A percentile compares a stretch with the other conserved stretches of the same genome.
phyloP scores from a whole-genome alignment of 2,797 vertebrate species.

The Dipus sagitta region DNA sequence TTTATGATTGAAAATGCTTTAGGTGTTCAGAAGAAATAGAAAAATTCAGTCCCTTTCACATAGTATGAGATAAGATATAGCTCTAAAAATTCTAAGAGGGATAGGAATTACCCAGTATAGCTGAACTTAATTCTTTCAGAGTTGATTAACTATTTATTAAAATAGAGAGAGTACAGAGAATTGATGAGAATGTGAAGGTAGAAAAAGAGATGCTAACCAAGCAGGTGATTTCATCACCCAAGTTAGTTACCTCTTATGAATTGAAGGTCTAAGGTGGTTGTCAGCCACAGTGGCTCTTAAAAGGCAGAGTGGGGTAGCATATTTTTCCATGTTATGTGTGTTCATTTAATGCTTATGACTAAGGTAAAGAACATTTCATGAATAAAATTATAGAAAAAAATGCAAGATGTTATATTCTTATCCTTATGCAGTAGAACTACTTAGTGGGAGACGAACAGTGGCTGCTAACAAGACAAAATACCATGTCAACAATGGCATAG shows the following conservation, averaged over 20 bases:
- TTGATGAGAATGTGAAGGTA: neutral
- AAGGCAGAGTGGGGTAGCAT: neutral
- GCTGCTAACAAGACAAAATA: conserved; percentile 36
- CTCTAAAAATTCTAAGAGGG: conserved; percentile 60
- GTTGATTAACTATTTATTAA: conserved; percentile 71
- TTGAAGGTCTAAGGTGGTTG: conserved; percentile 15
- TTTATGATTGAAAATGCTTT: conserved; percentile 48
- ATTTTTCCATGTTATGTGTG: neutral
- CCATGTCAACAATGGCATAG: conserved; percentile 27
- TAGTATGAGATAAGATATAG: conserved; percentile 54
- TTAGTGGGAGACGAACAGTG: conserved; percentile 15
- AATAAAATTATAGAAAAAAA: neutral
- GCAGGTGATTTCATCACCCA: conserved; percentile 45
- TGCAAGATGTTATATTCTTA: neutral
- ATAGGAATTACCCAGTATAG: conserved; percentile 39
- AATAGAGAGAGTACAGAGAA: conserved; percentile 6
- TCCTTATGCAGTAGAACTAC: neutral
- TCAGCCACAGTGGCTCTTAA: conserved; percentile 22
- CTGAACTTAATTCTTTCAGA: conserved; percentile 66
- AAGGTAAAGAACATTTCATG: neutral
- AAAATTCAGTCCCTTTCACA: conserved; percentile 29
- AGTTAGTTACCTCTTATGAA: conserved; percentile 22
- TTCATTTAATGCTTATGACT: conserved; percentile 38
- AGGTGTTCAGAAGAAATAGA: conserved; percentile 56
- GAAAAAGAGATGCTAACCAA: conserved; percentile 13